Percentiles rank a stretch among this genome's conserved stretches.
Evolutionary conservation across 2,797 vertebrate species (phyloP).

Genomic region (Yasuhikotakia modesta): DNA sequence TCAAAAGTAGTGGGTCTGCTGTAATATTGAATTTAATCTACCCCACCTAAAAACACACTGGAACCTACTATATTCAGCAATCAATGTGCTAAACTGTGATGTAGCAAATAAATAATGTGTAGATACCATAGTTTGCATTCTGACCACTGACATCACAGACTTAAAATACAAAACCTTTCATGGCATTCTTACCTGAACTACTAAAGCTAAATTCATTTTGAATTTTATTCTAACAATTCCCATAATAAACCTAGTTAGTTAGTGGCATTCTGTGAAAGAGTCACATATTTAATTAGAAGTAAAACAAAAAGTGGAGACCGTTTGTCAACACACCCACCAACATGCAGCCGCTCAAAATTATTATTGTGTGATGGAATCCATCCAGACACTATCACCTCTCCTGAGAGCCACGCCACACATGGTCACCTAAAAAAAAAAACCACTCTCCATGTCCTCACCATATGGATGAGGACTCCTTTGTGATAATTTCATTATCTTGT

Average conservation of each 20-base stretch:
- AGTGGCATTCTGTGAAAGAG: not conserved
- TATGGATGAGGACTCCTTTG: slow-evolving; percentile 65
- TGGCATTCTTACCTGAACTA: not conserved
- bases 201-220: too few species aligned
- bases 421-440: slow-evolving; percentile 63
- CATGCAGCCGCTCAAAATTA: slow-evolving; percentile 33
- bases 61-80: too few species aligned
- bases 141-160: not conserved
- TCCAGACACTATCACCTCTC: slow-evolving; percentile 42
- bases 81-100: too few species aligned
- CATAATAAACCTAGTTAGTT: not conserved
- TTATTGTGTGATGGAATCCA: slow-evolving; percentile 41
- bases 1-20: too few species aligned
- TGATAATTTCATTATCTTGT: slow-evolving; percentile 98
- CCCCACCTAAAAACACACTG: too few species aligned
- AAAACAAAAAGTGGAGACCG: slow-evolving; percentile 4
- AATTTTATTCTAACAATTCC: not conserved
- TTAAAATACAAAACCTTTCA: not conserved
- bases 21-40: too few species aligned
- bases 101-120: too few species aligned
- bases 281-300: not conserved
- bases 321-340: slow-evolving; percentile 17
- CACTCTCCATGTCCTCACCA: slow-evolving; percentile 58
- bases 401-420: slow-evolving; percentile 55
- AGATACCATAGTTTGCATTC: not conserved